Base-by-base conservation (phyloP, 1,140 invertebrate species). In the Drosophila lacertosa region DNA sequence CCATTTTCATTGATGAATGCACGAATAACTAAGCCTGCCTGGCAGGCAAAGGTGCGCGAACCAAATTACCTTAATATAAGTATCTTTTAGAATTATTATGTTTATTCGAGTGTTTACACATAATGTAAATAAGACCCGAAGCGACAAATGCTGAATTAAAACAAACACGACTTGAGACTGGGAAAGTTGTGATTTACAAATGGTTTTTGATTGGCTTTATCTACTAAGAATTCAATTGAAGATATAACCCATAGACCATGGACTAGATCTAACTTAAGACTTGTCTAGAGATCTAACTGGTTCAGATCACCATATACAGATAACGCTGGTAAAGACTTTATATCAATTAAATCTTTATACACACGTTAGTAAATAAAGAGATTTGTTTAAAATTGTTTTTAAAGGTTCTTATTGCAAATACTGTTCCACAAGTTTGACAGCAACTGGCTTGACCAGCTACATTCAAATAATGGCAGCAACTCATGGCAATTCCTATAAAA, bases 1-100 rank as follows among this genome's bases (percentile, higher is more conserved):
- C 45, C 20, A 45, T 70, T 26, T 40, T 48, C 53, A 78, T 82
- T 78, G 55, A 82, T 74, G 39, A 80, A 74, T 65, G 15, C 50
- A 69, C 44, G 58, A 50, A 13, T 22, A 16, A 3, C 48, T 68
- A 35, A 70, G 65, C 73, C 58, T 80, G 42, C 37, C 71, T 64
- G 26, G 13, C 24, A 48, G 79, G 54, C 54, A 72, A 57, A 67
- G 42, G 37, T 24, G 29, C 55, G 45, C n/a, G 26, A 54, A n/a
- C 15, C 22, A 48, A 59, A 26, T 50, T 33, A 60, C n/a, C 40
- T 50, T 47, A 29, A 63, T 57, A 33, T 54, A 54, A 54, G 37
- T 67, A 37, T 72, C 62, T 54, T 16, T 66, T 18, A 9, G 15
- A 39, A 57, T 72, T 60, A 48, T 22, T 60, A 48, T 22, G 35